Conservation (phyloP, 2,113 vertebrate species). For the Rallus limicola region DNA sequence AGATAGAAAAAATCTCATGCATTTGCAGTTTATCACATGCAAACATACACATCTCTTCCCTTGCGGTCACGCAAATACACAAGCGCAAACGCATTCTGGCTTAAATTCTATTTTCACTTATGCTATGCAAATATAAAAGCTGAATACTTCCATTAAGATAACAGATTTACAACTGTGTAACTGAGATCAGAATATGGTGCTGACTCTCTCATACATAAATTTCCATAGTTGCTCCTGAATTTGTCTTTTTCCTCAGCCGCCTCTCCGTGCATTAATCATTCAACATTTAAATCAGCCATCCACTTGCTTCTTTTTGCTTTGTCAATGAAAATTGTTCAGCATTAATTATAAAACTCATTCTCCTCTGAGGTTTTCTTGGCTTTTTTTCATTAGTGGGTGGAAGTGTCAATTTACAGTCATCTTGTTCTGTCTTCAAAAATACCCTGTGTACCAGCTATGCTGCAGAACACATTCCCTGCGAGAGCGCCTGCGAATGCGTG, state of each 20-base stretch:
- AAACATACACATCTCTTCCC: not conserved
- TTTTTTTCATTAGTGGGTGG: slow-evolving; percentile 63
- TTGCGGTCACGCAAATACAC: slow-evolving; percentile 28
- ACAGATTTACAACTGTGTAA: slow-evolving; percentile 70
- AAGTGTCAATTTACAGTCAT: slow-evolving; percentile 65
- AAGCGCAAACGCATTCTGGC: not conserved
- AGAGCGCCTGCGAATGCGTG: not conserved
- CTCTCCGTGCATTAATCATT: slow-evolving; percentile 63
- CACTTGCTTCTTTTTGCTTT: slow-evolving; percentile 65
- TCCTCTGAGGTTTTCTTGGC: slow-evolving; percentile 56
- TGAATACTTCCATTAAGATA: slow-evolving; percentile 62
- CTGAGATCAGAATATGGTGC: slow-evolving; percentile 58
- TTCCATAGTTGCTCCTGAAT: slow-evolving; percentile 47
- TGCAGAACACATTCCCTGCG: slow-evolving; percentile 1
- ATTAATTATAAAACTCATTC: slow-evolving; percentile 73
- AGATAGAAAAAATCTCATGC: slow-evolving; percentile 33
- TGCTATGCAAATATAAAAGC: slow-evolving; percentile 61
- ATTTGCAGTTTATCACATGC: slow-evolving; percentile 47
- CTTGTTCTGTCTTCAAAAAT: slow-evolving; percentile 61
- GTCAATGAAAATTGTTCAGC: slow-evolving; percentile 74
- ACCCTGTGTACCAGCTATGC: slow-evolving; percentile 19
- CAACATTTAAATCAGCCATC: slow-evolving; percentile 65
- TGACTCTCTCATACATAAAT: slow-evolving; percentile 56
- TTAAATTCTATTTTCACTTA: slow-evolving; percentile 65
- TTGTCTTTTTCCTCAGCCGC: slow-evolving; percentile 32